These are phyloP conservation scores for Oryzias celebensis DNA, from an alignment of 2,113 vertebrate genomes.

Conservation along the genomic window DNA sequence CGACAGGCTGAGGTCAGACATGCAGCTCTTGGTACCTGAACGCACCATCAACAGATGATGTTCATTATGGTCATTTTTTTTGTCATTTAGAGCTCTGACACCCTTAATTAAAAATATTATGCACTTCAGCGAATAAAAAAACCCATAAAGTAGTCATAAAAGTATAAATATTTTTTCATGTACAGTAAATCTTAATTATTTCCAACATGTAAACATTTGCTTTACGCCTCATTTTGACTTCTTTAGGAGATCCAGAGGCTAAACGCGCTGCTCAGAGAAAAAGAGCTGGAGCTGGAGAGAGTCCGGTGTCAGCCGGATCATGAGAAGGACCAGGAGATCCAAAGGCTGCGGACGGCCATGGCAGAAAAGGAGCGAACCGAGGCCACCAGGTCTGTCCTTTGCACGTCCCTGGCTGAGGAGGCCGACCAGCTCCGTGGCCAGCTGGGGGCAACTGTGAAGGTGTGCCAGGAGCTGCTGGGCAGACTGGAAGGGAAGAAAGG, in stretches of 20 bases:
- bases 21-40: background rate
- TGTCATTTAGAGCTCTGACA: too few relatives aligned
- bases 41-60: background rate
- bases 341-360: conserved; percentile 73
- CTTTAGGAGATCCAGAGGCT: conserved; percentile 84
- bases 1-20: conserved; percentile 60
- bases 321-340: conserved; percentile 81
- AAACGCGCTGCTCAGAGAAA: conserved; percentile 75
- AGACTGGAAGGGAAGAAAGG: conserved; percentile 79
- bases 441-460: conserved; percentile 83
- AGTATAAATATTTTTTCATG: too few relatives aligned
- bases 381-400: conserved; percentile 83
- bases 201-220: background rate
- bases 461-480: conserved; percentile 88
- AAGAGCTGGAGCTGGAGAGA: conserved; percentile 77
- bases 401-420: conserved; percentile 85
- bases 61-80: too few relatives aligned
- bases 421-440: conserved; percentile 84
- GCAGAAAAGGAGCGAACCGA: conserved; percentile 78
- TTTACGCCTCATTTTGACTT: background rate
- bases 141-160: too few relatives aligned
- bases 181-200: too few relatives aligned
- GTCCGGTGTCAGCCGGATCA: conserved; percentile 74
- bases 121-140: too few relatives aligned
- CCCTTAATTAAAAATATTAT: too few relatives aligned